Base-by-base conservation (phyloP, 2,888 invertebrate genomes). In the Cryptocheilus praepositus region DNA sequence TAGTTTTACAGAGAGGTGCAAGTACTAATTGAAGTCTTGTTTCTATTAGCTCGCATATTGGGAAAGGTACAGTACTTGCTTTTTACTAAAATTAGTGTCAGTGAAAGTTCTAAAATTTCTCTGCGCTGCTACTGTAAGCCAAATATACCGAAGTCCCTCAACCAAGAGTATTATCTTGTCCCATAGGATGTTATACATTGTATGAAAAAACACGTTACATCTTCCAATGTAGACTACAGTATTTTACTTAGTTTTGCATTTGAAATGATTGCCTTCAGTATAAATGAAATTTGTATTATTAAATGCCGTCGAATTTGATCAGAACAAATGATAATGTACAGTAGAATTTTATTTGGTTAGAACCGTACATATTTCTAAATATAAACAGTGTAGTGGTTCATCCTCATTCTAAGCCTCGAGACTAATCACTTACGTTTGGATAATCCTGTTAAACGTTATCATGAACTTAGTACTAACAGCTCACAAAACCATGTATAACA, bases 31-130 rank as follows among this genome's bases (percentile, higher is more conserved):
- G 64, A 77, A 71, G 64, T 81, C 81, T 85, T 83, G 75, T 86
- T 86, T 85, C 81, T 82, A 82, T 83, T 85, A 88, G 88, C 88
- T 88, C 82, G 86, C 88, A 86, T 83, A 84, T 83, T 87, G 83
- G 88, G 85, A 85, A 87, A 88, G 85, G 87, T 88, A 88, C 80
- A 83, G 87, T 88, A 88, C 77, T 80, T 78, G 74, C 71, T 79
- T 70, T 77, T 58, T 74, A 76, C 46, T 71, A 65, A 73, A 56
- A 54, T 25, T 44, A 63, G 59, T 60, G 59, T 19, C 60, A 19
- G 59, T 44, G 18, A 54, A 68, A 68, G 18, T 59, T 25, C 19
- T 44, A 52, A 53, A 64, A 64, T 15, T 2, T n/a, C 22, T 56
- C 19, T 18, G 54, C 45, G 15, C 51, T 60, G 36, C 11, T 36